These are phyloP conservation scores for Pitangus sulphuratus DNA, from an alignment of 2,797 vertebrate genomes.

Conservation along the genomic window DNA sequence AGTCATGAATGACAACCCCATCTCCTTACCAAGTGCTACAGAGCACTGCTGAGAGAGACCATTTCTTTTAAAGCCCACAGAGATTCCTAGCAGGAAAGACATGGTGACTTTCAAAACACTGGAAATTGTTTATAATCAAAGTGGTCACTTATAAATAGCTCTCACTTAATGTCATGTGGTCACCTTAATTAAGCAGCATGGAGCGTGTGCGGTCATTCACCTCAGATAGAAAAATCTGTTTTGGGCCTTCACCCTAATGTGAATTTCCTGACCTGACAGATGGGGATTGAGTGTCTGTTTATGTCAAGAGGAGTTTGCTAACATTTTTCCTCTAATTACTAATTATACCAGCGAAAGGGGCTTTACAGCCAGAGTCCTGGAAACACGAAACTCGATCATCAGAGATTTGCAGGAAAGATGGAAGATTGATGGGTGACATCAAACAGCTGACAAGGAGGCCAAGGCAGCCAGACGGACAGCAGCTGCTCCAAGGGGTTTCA, in stretches of 20 bases:
- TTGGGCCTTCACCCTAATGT: conserved; percentile 20
- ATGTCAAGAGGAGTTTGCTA: conserved; percentile 67
- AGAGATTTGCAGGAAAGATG: conserved; percentile 79
- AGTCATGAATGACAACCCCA: rapidly evolving
- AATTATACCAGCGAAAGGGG: conserved; percentile 77
- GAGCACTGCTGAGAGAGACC: neutral
- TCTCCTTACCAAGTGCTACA: neutral
- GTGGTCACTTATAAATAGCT: neutral
- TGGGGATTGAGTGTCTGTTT: conserved; percentile 74
- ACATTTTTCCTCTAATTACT: conserved; percentile 80
- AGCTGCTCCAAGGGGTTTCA: conserved; percentile 71
- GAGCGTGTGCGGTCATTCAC: neutral
- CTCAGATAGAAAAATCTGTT: conserved; percentile 31
- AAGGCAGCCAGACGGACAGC: conserved; percentile 54
- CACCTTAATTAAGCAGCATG: neutral
- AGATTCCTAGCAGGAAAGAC: neutral
- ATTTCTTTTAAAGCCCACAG: neutral
- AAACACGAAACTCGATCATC: conserved; percentile 77
- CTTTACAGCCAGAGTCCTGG: conserved; percentile 67
- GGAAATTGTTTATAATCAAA: neutral
- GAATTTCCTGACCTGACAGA: conserved; percentile 74
- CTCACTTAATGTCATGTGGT: neutral
- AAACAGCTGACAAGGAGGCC: conserved; percentile 76
- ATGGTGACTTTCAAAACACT: neutral
- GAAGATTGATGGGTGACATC: conserved; percentile 81